Conservation (phyloP, 2,797 vertebrate genomes). For the Sphenodon punctatus region DNA sequence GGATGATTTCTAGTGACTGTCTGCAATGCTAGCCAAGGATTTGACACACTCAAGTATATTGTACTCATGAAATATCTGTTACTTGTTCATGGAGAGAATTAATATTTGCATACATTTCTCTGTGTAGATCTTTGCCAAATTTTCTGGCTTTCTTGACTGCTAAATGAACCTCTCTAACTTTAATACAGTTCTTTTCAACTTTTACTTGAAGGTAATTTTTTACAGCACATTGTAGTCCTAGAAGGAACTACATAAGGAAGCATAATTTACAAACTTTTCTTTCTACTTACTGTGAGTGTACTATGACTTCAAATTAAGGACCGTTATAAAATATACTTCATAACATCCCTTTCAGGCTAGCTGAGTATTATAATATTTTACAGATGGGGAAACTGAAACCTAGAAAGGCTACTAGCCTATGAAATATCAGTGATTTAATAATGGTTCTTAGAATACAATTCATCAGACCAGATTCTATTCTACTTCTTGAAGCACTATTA, state of each 20-base stretch:
- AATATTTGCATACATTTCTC: neutral
- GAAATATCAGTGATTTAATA: neutral
- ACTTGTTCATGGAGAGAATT: neutral
- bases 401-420: neutral
- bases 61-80: neutral
- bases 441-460: neutral
- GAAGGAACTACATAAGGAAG: neutral
- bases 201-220: slow-evolving; percentile 12
- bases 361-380: neutral
- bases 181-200: neutral
- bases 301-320: neutral
- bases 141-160: neutral
- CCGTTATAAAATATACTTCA: slow-evolving; percentile 45
- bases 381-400: neutral
- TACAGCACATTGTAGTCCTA: neutral
- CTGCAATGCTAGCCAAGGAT: too few relatives aligned
- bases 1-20: neutral
- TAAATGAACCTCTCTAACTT: neutral
- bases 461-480: neutral
- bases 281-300: neutral
- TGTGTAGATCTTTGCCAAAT: neutral
- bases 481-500: neutral
- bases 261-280: slow-evolving; percentile 24
- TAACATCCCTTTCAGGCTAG: neutral
- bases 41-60: neutral